Evolutionary conservation across 2,113 vertebrate species (phyloP).

Genomic region (Andinoacara biseriatus): DNA sequence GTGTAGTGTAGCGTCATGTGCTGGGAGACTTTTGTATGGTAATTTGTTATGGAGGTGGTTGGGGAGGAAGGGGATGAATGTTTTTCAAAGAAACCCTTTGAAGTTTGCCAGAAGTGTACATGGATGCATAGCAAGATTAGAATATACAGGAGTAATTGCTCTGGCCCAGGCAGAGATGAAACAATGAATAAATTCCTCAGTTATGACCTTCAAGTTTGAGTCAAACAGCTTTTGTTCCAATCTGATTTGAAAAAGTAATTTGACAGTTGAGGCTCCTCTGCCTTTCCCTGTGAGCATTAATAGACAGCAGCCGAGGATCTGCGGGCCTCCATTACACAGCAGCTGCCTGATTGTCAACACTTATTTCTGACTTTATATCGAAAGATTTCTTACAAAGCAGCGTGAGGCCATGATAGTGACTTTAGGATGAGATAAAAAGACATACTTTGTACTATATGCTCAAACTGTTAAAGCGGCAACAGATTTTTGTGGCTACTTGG

Average conservation of each 20-base stretch:
- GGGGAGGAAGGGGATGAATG: not conserved
- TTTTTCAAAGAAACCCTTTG: constrained; percentile 66
- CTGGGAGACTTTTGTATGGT: constrained; percentile 71
- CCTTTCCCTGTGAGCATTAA: constrained; percentile 20
- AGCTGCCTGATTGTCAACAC: not conserved
- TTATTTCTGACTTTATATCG: constrained; percentile 3
- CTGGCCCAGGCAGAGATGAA: constrained; percentile 56
- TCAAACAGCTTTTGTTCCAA: constrained; percentile 46
- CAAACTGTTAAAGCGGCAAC: not conserved
- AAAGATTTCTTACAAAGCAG: not conserved
- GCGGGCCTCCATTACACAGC: constrained; percentile 21
- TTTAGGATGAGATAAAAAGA: not conserved
- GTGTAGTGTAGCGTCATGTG: constrained; percentile 40
- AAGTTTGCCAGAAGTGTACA: constrained; percentile 53
- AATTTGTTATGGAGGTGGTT: constrained; percentile 64
- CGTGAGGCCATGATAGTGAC: not conserved
- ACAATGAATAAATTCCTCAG: constrained; percentile 44
- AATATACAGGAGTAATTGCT: constrained; percentile 59
- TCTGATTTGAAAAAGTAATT: constrained; percentile 50
- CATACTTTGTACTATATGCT: not conserved
- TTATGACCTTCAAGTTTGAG: constrained; percentile 62
- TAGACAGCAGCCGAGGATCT: not conserved
- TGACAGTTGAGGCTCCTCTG: constrained; percentile 26
- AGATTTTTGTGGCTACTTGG: not conserved
- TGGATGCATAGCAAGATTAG: constrained; percentile 56